Evolutionary conservation across 2,888 invertebrate genomes (phyloP).

Genomic region (Ichneumoninae sp.): DNA sequence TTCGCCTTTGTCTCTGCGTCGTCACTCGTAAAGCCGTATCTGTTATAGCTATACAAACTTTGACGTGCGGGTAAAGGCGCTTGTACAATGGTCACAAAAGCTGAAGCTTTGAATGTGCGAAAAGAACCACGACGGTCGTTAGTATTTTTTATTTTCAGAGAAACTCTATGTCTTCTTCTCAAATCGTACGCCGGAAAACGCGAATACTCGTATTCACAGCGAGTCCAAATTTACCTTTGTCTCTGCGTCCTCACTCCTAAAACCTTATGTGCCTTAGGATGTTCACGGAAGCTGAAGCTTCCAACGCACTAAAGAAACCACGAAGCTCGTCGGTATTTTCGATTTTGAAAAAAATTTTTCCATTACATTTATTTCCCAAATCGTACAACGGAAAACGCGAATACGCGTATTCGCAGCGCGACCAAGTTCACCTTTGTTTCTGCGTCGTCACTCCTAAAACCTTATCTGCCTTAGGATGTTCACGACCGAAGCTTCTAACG

Average conservation of each 20-base stretch:
- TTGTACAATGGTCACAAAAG: conserved; percentile 12
- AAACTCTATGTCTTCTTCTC: no score
- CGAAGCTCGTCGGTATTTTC: no score
- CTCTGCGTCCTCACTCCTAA: background rate
- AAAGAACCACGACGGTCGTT: no score
- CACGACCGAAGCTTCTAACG: no score
- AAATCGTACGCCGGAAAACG: background rate
- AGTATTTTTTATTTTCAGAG: no score
- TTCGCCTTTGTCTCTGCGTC: no score
- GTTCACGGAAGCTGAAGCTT: no score
- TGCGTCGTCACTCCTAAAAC: background rate
- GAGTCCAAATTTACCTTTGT: background rate
- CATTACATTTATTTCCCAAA: background rate
- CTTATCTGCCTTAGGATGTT: background rate
- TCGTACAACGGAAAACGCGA: background rate
- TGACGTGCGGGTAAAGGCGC: conserved; percentile 10
- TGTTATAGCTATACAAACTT: conserved; percentile 4
- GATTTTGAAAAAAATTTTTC: no score
- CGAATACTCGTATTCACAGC: background rate
- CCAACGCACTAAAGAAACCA: no score
- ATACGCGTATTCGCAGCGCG: background rate
- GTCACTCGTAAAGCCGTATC: no score
- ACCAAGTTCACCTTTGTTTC: background rate
- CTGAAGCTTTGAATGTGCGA: background rate
- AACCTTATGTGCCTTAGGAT: background rate